Evolutionary conservation across 2,113 vertebrate genomes (phyloP).

Genomic region (Myotis lucifugus): DNA sequence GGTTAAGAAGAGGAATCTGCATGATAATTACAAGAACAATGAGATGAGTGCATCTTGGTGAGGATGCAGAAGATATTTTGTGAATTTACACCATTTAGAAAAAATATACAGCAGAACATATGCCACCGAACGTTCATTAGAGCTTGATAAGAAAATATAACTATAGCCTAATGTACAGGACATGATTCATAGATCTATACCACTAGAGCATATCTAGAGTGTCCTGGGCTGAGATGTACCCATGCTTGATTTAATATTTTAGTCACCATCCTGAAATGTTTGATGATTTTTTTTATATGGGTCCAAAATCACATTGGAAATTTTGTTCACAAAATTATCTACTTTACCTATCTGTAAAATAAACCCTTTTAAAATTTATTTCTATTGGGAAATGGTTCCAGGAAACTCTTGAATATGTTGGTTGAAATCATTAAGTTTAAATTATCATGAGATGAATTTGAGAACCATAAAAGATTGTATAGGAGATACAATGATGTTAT

Average conservation of each 20-base stretch:
- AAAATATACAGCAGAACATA: not conserved
- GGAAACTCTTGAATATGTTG: not conserved
- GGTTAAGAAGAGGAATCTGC: not conserved
- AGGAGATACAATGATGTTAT: not conserved
- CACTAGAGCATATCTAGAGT: too few relatives aligned
- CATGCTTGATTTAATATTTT: rapidly evolving
- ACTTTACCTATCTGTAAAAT: not conserved
- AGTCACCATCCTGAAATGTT: not conserved
- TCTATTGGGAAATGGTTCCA: not conserved
- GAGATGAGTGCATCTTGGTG: not conserved
- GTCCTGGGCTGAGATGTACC: rapidly evolving
- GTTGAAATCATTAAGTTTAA: not conserved
- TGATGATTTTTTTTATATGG: not conserved
- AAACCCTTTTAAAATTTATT: not conserved
- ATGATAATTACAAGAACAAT: not conserved
- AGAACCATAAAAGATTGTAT: not conserved
- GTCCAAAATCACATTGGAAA: not conserved
- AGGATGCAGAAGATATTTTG: too few relatives aligned
- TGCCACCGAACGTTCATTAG: not conserved
- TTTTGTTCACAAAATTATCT: not conserved
- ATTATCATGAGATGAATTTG: not conserved
- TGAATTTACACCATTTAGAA: not conserved
- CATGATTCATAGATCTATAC: not conserved
- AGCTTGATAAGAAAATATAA: not conserved
- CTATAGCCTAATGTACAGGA: not conserved